Percentiles rank a stretch among this genome's conserved stretches.
Conservation (phyloP, 2,888 invertebrate genomes). For the Baronia brevicornis region DNA sequence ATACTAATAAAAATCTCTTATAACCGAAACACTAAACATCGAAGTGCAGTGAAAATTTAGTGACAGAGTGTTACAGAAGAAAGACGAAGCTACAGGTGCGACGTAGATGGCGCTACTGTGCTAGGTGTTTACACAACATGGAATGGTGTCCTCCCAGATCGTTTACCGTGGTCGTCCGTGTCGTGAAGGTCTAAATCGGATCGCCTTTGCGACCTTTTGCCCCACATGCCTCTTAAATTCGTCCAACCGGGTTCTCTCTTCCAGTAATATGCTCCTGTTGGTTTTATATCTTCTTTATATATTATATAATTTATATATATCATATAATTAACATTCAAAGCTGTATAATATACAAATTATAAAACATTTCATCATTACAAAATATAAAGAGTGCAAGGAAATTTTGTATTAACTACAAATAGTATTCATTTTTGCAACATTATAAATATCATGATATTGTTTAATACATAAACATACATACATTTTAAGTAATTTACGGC, state of each 20-base stretch:
- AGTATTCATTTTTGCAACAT: too few species aligned
- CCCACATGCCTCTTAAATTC: constrained; percentile 87
- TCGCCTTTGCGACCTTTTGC: constrained; percentile 76
- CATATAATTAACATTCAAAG: too few species aligned
- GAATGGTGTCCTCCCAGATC: constrained; percentile 15
- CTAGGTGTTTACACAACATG: constrained; percentile 6
- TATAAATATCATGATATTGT: too few species aligned
- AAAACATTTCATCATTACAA: too few species aligned
- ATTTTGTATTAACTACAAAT: too few species aligned
- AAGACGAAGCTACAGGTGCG: constrained; percentile 9
- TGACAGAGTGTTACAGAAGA: constrained; percentile 8
- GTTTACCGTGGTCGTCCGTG: constrained; percentile 50
- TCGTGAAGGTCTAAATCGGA: constrained; percentile 32
- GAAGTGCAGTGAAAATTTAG: constrained; percentile 5
- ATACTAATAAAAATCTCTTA: too few species aligned
- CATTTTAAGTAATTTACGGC: too few species aligned
- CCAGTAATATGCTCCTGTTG: constrained; percentile 81
- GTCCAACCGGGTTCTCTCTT: constrained; percentile 87
- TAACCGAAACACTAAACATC: constrained; percentile 1
- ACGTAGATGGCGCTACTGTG: constrained; percentile 18
- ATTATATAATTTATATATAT: too few species aligned
- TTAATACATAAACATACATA: too few species aligned
- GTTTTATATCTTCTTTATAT: constrained; percentile 16
- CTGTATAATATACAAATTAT: too few species aligned
- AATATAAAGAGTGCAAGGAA: too few species aligned